phyloP scores from a whole-genome alignment of 2,888 invertebrate species.

The Halocaridina rubra region DNA sequence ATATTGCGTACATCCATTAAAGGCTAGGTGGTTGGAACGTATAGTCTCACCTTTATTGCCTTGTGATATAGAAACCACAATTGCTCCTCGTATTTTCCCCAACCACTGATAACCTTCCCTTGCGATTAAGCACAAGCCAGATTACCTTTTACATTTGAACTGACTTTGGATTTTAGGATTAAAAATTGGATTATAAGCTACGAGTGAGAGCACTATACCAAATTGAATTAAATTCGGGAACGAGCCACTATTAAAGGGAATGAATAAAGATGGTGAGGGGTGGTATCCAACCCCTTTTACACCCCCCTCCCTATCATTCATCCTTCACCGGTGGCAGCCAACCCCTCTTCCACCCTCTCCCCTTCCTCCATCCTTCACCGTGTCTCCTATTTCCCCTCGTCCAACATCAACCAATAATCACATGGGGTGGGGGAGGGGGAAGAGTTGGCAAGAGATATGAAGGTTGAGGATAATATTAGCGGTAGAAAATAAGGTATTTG shows the following conservation, averaged over 20 bases:
- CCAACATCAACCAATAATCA: too few species aligned
- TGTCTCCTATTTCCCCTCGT: too few species aligned
- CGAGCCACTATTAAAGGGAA: neutral
- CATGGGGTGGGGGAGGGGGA: neutral
- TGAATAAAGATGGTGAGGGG: neutral
- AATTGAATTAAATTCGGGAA: conserved; percentile 44
- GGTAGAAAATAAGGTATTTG: neutral
- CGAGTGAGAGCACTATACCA: conserved; percentile 36
- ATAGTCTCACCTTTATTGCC: neutral
- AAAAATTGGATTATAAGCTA: conserved; percentile 54
- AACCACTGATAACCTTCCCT: neutral
- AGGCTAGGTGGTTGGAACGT: neutral
- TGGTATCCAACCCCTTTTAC: too few species aligned
- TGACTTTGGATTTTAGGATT: conserved; percentile 48
- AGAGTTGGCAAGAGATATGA: neutral
- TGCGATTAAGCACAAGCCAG: conserved; percentile 23
- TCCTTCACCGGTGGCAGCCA: too few species aligned
- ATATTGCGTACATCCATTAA: conserved; percentile 40
- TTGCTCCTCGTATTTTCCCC: neutral
- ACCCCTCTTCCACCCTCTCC: neutral
- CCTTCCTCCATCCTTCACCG: too few species aligned
- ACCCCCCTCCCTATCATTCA: too few species aligned
- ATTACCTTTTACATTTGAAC: conserved; percentile 35
- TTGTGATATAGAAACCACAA: neutral
- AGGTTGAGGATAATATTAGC: neutral